Percentiles rank a stretch among this genome's conserved stretches.
These are phyloP conservation scores for Tuberolachnus salignus DNA, from an alignment of 2,888 invertebrate species.

Conservation along the genomic window DNA sequence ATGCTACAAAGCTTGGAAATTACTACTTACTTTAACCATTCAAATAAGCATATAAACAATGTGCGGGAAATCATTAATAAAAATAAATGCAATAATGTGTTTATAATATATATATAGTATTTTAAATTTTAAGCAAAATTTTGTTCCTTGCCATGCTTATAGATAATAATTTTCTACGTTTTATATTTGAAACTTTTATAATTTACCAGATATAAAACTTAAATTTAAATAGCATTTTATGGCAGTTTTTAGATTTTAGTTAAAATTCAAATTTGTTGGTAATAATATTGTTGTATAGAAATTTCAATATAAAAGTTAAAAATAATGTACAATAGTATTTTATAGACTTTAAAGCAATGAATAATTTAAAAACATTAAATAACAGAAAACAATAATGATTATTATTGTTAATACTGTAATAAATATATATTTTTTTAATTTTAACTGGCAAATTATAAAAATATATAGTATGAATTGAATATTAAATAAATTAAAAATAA, in stretches of 20 bases:
- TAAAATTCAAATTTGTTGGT: background rate
- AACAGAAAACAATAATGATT: too few species aligned
- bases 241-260: conserved; percentile 5
- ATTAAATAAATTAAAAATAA: background rate
- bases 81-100: conserved; percentile 38
- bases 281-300: background rate
- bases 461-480: background rate
- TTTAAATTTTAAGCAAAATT: conserved; percentile 33
- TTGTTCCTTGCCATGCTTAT: conserved; percentile 43
- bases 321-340: background rate
- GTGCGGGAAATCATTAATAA: conserved; percentile 26
- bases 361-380: background rate
- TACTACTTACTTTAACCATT: conserved; percentile 36
- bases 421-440: background rate
- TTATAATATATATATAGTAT: conserved; percentile 8
- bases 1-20: conserved; percentile 23
- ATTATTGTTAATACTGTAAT: background rate
- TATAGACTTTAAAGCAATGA: background rate
- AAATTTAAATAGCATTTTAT: background rate
- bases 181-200: background rate
- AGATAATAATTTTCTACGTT: background rate
- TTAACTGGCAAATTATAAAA: background rate
- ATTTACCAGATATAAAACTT: conserved; percentile 1
- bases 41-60: conserved; percentile 34
- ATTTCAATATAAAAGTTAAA: background rate